Conservation (phyloP, 2,888 invertebrate genomes). For the Pheosia gnoma region DNA sequence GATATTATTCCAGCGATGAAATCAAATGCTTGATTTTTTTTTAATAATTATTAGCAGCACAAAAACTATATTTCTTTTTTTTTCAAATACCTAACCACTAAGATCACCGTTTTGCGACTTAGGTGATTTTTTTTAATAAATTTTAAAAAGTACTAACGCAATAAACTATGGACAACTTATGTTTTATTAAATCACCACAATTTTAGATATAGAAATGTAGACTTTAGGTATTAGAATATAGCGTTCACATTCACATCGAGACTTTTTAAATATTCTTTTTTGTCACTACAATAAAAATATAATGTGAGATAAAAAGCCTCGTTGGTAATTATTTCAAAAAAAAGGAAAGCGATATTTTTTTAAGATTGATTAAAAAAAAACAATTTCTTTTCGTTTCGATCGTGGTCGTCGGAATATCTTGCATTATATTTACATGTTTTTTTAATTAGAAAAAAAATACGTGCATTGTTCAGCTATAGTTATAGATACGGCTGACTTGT, state of each 20-base stretch:
- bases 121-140: slow-evolving; percentile 18
- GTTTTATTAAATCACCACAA: slow-evolving; percentile 15
- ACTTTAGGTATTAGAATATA: slow-evolving; percentile 33
- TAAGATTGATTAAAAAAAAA: not conserved
- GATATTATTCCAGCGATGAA: slow-evolving; percentile 17
- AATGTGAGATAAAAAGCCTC: slow-evolving; percentile 18
- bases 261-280: slow-evolving; percentile 9
- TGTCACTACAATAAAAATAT: slow-evolving; percentile 12
- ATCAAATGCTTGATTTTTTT: slow-evolving; percentile 31
- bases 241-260: slow-evolving; percentile 18
- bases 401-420: not conserved
- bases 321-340: no score
- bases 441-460: not conserved
- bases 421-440: not conserved
- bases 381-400: no score
- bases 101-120: slow-evolving; percentile 37
- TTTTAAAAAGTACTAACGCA: not conserved
- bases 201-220: slow-evolving; percentile 39
- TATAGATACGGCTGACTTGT: not conserved
- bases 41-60: slow-evolving; percentile 30
- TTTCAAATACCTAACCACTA: slow-evolving; percentile 4
- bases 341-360: not conserved
- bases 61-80: slow-evolving; percentile 21
- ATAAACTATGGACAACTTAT: not conserved
- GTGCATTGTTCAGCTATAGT: not conserved